phyloP scores from a whole-genome alignment of 2,797 vertebrate genomes.

The Ctenopoma kingsleyae region DNA sequence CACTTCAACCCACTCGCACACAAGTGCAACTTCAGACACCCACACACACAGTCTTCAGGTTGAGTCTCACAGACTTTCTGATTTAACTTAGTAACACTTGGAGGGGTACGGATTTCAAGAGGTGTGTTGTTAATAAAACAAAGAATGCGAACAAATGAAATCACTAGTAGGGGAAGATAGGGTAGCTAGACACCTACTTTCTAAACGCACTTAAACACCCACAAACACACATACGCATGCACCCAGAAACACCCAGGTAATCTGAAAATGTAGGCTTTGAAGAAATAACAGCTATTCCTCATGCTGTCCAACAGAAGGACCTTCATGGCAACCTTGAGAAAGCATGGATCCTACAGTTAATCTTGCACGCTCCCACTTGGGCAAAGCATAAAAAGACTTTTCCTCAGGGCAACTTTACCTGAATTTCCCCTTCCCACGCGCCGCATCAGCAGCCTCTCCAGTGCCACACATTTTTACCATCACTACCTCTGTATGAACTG shows the following conservation, averaged over 20 bases:
- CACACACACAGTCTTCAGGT: constrained; percentile 28
- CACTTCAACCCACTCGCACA: constrained; percentile 36
- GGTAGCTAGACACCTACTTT: constrained; percentile 1
- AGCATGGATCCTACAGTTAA: constrained; percentile 39
- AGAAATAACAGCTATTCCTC: constrained; percentile 57
- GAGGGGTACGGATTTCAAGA: too few relatives aligned
- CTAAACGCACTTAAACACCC: constrained; percentile 15
- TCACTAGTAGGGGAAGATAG: neutral
- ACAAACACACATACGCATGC: constrained; percentile 10
- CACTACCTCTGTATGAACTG: constrained; percentile 15
- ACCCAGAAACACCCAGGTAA: constrained; percentile 32
- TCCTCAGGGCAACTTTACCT: constrained; percentile 58
- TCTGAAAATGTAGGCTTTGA: constrained; percentile 42
- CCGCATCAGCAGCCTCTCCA: constrained; percentile 34
- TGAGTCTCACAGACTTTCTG: constrained; percentile 21
- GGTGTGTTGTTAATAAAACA: constrained; percentile 9
- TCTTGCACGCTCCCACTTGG: constrained; percentile 53
- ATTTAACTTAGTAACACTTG: constrained; percentile 45
- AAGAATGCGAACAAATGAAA: constrained; percentile 13
- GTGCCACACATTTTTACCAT: constrained; percentile 30
- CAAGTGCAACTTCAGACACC: constrained; percentile 46
- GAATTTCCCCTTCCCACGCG: constrained; percentile 31
- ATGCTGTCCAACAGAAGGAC: constrained; percentile 43
- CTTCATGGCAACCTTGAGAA: constrained; percentile 54
- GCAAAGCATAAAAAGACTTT: constrained; percentile 47